phyloP scores from a whole-genome alignment of 2,113 vertebrate species.

The Gnathonemus longibarbis region DNA sequence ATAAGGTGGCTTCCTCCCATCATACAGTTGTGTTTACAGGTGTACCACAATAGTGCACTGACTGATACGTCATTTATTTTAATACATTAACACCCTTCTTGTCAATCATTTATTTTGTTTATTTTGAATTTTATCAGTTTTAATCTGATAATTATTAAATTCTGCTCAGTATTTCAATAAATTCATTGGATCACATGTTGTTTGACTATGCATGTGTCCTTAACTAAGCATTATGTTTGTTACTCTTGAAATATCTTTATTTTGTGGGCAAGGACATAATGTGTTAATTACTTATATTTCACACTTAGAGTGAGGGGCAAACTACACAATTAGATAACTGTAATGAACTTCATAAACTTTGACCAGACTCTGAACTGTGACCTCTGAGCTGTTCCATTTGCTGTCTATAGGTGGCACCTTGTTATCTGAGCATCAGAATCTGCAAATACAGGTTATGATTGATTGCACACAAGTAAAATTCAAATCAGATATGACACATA shows the following conservation, averaged over 20 bases:
- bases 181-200: background rate
- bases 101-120: background rate
- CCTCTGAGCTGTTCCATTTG: background rate
- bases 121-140: background rate
- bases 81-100: background rate
- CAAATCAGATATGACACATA: background rate
- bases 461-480: background rate
- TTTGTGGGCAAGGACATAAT: background rate
- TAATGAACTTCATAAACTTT: background rate
- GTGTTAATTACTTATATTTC: background rate
- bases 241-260: background rate
- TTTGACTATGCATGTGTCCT: background rate
- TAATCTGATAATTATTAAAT: background rate
- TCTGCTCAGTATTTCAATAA: background rate
- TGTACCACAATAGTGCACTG: background rate
- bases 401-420: slow-evolving; percentile 13
- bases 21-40: background rate
- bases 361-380: background rate
- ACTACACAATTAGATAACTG: background rate
- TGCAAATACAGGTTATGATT: background rate
- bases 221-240: background rate
- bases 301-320: background rate
- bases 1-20: background rate
- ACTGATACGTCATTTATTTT: background rate
- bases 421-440: background rate